These are phyloP conservation scores for Meliscaeva auricollis DNA, from an alignment of 2,888 invertebrate genomes.

Conservation along the genomic window DNA sequence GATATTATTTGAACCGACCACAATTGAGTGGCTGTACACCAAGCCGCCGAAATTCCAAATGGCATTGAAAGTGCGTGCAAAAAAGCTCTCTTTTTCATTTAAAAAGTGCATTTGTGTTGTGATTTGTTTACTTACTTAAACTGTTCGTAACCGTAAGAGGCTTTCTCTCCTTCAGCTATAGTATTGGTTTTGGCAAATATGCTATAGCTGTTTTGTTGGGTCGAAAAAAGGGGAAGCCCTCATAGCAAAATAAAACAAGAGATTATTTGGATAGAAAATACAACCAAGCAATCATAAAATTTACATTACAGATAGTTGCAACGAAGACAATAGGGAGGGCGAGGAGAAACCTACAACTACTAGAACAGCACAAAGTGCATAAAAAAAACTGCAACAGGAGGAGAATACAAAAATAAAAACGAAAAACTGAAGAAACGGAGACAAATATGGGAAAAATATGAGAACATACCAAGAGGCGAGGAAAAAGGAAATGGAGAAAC, in stretches of 20 bases:
- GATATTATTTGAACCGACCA: slow-evolving; percentile 5
- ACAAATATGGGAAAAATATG: slow-evolving; percentile 62
- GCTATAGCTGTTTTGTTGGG: slow-evolving; percentile 1
- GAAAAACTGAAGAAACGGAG: not conserved
- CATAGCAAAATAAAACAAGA: slow-evolving; percentile 10
- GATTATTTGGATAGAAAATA: slow-evolving; percentile 61
- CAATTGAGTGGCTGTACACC: not conserved
- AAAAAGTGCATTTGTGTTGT: slow-evolving; percentile 30
- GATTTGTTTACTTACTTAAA: slow-evolving; percentile 8
- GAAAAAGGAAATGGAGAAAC: slow-evolving; percentile 52
- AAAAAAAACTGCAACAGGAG: slow-evolving; percentile 66
- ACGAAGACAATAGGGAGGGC: slow-evolving; percentile 47
- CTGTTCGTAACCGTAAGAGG: slow-evolving; percentile 36
- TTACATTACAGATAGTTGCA: slow-evolving; percentile 29
- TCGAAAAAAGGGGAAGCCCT: slow-evolving; percentile 54
- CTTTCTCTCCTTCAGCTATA: slow-evolving; percentile 54
- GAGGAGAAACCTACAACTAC: slow-evolving; percentile 56
- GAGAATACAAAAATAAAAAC: slow-evolving; percentile 26
- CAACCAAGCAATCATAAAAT: slow-evolving; percentile 44
- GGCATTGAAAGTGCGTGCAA: slow-evolving; percentile 53
- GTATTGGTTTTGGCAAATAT: slow-evolving; percentile 37
- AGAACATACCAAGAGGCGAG: slow-evolving; percentile 56
- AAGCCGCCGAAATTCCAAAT: slow-evolving; percentile 31
- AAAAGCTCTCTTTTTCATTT: slow-evolving; percentile 60
- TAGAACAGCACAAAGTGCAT: slow-evolving; percentile 37